These are phyloP conservation scores for Agriopis leucophaearia DNA, from an alignment of 2,888 invertebrate genomes.

Conservation along the genomic window DNA sequence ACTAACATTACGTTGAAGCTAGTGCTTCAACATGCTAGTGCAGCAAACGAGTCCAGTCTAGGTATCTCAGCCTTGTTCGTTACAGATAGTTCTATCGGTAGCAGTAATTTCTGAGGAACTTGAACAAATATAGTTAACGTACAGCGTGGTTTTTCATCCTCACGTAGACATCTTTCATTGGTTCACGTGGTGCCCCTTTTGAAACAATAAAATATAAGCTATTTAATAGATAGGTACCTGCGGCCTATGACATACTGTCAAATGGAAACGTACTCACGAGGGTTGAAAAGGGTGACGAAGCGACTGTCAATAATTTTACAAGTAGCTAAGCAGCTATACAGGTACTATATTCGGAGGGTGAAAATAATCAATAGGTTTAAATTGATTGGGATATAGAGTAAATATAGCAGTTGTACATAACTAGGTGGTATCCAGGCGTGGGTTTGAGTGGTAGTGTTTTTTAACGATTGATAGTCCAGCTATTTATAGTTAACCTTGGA, in stretches of 20 bases:
- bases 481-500: too few relatives aligned
- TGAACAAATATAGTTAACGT: too few relatives aligned
- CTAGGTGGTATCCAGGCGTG: too few relatives aligned
- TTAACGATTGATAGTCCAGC: too few relatives aligned
- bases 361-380: conserved; percentile 10
- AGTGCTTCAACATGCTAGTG: too few relatives aligned
- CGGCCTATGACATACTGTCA: conserved; percentile 7
- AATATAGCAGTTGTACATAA: not conserved
- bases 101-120: too few relatives aligned
- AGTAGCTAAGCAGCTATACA: conserved; percentile 35
- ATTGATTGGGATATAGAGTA: not conserved
- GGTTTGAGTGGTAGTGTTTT: too few relatives aligned
- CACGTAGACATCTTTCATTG: not conserved
- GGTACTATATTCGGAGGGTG: conserved; percentile 3
- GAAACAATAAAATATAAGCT: not conserved
- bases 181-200: not conserved
- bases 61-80: too few relatives aligned
- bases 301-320: conserved; percentile 53
- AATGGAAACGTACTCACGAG: conserved; percentile 8
- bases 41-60: too few relatives aligned
- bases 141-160: too few relatives aligned
- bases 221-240: not conserved
- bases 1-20: too few relatives aligned
- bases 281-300: conserved; percentile 40
- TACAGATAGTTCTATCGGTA: too few relatives aligned